A percentile compares a stretch with the other conserved stretches of the same genome.
These are phyloP conservation scores for Formica selysi DNA, from an alignment of 1,140 invertebrate species.

Conservation along the genomic window DNA sequence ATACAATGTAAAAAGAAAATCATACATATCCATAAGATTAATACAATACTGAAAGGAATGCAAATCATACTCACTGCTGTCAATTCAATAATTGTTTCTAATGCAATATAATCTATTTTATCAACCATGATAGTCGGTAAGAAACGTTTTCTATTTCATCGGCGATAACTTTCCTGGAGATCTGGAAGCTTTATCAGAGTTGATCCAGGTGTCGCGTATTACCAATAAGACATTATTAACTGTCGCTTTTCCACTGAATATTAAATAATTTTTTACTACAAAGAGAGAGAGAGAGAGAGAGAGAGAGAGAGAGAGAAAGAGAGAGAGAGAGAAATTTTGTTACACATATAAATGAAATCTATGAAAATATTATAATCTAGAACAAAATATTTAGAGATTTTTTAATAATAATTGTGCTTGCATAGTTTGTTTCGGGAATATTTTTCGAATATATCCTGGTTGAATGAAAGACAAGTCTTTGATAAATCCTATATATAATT, in stretches of 20 bases:
- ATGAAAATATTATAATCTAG: background rate
- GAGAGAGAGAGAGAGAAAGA: background rate
- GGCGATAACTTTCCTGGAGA: slow-evolving; percentile 31
- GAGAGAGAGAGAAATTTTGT: background rate
- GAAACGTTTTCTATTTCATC: slow-evolving; percentile 61
- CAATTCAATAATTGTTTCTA: background rate
- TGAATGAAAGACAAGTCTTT: background rate
- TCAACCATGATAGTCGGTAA: slow-evolving; percentile 61
- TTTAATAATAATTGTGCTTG: background rate
- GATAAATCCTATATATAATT: background rate
- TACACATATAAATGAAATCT: too few relatives aligned
- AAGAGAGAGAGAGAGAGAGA: background rate
- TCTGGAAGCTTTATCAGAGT: background rate
- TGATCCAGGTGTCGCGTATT: slow-evolving; percentile 65
- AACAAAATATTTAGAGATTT: background rate
- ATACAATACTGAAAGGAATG: background rate
- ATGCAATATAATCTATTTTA: slow-evolving; percentile 28
- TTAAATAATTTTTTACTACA: background rate
- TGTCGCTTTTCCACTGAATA: background rate
- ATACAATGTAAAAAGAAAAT: background rate
- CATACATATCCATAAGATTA: background rate
- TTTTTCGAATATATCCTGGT: background rate
- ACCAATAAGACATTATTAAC: background rate
- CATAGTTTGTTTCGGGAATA: background rate
- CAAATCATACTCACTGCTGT: background rate